Percentiles rank a stretch among this genome's conserved stretches.
Evolutionary conservation across 1,140 invertebrate species (phyloP).

Genomic region (Drosophila nasuta): DNA sequence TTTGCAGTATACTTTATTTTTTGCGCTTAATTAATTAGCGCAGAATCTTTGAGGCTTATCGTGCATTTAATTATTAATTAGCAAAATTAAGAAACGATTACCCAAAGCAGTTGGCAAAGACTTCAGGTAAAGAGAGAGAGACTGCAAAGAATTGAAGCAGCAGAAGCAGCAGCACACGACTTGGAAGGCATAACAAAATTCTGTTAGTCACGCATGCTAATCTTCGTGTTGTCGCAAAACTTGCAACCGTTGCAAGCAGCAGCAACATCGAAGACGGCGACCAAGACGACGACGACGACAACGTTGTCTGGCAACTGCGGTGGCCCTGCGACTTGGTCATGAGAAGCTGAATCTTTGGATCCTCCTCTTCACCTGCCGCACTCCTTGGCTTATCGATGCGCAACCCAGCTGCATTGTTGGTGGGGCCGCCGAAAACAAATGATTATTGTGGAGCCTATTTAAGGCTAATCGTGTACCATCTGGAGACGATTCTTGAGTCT

Average conservation of each 20-base stretch:
- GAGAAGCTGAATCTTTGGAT: not conserved
- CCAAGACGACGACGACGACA: slow-evolving; percentile 20
- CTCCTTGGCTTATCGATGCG: slow-evolving; percentile 47
- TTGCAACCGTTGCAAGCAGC: slow-evolving; percentile 66
- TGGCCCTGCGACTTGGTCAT: slow-evolving; percentile 43
- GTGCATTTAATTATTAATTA: slow-evolving; percentile 79
- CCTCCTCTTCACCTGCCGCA: too few species aligned
- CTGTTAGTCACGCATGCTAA: slow-evolving; percentile 83
- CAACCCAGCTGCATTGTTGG: slow-evolving; percentile 61
- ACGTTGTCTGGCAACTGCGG: slow-evolving; percentile 45
- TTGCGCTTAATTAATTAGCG: slow-evolving; percentile 60
- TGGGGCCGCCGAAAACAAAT: slow-evolving; percentile 64
- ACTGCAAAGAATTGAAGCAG: slow-evolving; percentile 17
- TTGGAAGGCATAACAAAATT: slow-evolving; percentile 76
- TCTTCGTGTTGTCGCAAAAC: slow-evolving; percentile 82
- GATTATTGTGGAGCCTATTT: slow-evolving; percentile 76
- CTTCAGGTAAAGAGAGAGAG: slow-evolving; percentile 24
- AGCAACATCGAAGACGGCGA: slow-evolving; percentile 38
- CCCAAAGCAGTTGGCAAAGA: slow-evolving; percentile 40
- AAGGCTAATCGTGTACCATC: slow-evolving; percentile 73
- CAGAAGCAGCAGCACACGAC: slow-evolving; percentile 45
- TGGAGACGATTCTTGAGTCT: slow-evolving; percentile 30
- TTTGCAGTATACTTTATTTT: slow-evolving; percentile 33
- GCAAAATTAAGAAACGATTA: slow-evolving; percentile 81
- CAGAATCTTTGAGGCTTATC: slow-evolving; percentile 49